Evolutionary conservation across 2,888 invertebrate genomes (phyloP).

Genomic region (Acrobasis consociella): DNA sequence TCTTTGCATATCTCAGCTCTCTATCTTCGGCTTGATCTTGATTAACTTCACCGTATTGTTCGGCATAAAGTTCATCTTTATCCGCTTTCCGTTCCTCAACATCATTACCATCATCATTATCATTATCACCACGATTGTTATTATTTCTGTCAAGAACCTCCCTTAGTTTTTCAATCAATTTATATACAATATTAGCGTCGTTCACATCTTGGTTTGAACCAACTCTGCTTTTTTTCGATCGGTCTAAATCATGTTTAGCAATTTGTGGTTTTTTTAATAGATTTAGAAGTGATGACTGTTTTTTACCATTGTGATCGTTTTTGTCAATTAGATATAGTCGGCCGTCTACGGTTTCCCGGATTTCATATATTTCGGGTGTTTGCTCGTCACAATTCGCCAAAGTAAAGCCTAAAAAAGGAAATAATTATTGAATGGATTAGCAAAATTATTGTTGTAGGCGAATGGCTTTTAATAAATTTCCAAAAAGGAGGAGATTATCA

Average conservation of each 20-base stretch:
- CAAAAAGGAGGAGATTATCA: too few species aligned
- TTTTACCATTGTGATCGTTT: not conserved
- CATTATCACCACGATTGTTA: not conserved
- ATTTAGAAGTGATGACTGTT: constrained; percentile 11
- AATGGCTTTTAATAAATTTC: too few species aligned
- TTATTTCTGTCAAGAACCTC: not conserved
- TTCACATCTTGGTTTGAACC: not conserved
- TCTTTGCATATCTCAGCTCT: not conserved
- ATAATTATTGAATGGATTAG: too few species aligned
- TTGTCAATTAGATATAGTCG: constrained; percentile 4
- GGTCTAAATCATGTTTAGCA: not conserved
- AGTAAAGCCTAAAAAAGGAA: not conserved
- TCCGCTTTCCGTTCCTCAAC: too few species aligned
- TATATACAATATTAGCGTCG: not conserved
- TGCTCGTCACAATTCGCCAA: not conserved
- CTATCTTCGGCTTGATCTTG: not conserved
- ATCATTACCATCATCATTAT: not conserved
- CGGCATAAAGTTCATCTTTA: too few species aligned
- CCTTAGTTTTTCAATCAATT: constrained; percentile 1
- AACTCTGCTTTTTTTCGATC: not conserved
- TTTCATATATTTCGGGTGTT: constrained; percentile 28
- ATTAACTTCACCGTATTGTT: not conserved
- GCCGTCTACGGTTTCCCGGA: constrained; percentile 27
- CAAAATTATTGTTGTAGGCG: too few species aligned
- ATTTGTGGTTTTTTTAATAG: constrained; percentile 8